Conservation (phyloP, 2,888 invertebrate genomes). For the Myathropa florea region DNA sequence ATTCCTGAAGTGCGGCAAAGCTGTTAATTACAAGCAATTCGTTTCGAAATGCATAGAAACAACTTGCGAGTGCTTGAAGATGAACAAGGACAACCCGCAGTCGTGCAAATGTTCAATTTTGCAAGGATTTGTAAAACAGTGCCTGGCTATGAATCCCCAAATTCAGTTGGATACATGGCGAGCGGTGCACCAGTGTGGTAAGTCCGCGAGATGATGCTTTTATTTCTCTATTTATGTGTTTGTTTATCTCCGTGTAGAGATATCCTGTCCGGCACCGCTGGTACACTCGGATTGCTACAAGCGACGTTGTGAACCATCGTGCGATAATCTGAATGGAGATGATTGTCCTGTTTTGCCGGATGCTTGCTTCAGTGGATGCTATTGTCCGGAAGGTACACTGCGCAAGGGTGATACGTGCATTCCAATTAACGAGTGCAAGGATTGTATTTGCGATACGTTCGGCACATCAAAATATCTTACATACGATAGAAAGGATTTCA, state of each 20-base stretch:
- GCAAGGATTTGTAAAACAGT: slow-evolving; percentile 87
- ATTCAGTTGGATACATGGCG: slow-evolving; percentile 88
- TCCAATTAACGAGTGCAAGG: slow-evolving; percentile 86
- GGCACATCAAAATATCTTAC: slow-evolving; percentile 91
- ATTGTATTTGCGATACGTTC: slow-evolving; percentile 89
- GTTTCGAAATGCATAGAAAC: slow-evolving; percentile 88
- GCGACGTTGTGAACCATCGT: slow-evolving; percentile 89
- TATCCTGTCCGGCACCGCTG: slow-evolving; percentile 80
- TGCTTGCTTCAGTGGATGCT: slow-evolving; percentile 91
- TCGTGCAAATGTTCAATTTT: slow-evolving; percentile 87
- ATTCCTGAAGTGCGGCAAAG: slow-evolving; percentile 84
- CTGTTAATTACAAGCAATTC: slow-evolving; percentile 86
- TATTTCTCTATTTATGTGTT: slow-evolving; percentile 76
- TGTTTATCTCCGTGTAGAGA: slow-evolving; percentile 50
- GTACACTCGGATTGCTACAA: slow-evolving; percentile 92
- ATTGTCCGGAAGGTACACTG: slow-evolving; percentile 89
- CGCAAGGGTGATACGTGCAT: slow-evolving; percentile 87
- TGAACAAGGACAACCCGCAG: slow-evolving; percentile 79
- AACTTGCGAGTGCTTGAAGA: slow-evolving; percentile 87
- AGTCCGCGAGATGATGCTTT: slow-evolving; percentile 71
- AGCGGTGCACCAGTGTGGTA: slow-evolving; percentile 84
- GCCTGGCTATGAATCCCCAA: slow-evolving; percentile 84
- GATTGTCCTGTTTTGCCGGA: slow-evolving; percentile 85
- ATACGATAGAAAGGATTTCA: slow-evolving; percentile 90
- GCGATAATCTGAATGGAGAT: slow-evolving; percentile 84